Conservation (phyloP, 2,888 invertebrate genomes). For the Orthosia gracilis region DNA sequence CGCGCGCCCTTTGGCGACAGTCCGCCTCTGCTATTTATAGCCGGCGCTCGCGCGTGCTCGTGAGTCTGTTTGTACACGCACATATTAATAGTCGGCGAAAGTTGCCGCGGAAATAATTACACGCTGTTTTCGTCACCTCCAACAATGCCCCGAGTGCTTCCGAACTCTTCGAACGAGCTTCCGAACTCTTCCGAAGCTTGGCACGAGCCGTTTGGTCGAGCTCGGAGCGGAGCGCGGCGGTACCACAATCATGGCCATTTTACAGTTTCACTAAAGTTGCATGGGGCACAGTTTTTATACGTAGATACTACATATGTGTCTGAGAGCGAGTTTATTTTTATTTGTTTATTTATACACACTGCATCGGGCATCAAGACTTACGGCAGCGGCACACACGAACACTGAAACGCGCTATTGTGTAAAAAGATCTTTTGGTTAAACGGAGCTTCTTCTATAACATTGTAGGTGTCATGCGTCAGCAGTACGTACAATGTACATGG, state of each 20-base stretch:
- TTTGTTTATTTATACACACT: no score
- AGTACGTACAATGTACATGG: no score
- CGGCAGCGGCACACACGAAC: no score
- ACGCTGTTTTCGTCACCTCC: slow-evolving; percentile 23
- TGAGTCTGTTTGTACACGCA: slow-evolving; percentile 27
- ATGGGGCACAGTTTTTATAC: not conserved
- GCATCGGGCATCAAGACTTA: no score
- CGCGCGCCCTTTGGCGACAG: slow-evolving; percentile 16
- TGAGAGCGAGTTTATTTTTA: not conserved
- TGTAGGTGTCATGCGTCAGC: no score
- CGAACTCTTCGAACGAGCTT: no score
- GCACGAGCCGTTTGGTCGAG: not conserved
- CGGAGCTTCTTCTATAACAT: no score
- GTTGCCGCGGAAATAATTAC: slow-evolving; percentile 51
- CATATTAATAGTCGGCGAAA: slow-evolving; percentile 56
- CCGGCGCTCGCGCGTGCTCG: slow-evolving; percentile 18
- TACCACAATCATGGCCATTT: not conserved
- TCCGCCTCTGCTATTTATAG: slow-evolving; percentile 39
- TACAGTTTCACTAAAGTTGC: not conserved
- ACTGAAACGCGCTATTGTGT: no score
- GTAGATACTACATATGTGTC: not conserved
- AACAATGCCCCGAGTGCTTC: slow-evolving; percentile 20
- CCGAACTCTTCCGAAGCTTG: not conserved
- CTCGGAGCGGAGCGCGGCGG: not conserved
- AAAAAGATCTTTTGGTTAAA: no score